phyloP scores from a whole-genome alignment of 2,797 vertebrate genomes.

The Zenarchopterus dispar region DNA sequence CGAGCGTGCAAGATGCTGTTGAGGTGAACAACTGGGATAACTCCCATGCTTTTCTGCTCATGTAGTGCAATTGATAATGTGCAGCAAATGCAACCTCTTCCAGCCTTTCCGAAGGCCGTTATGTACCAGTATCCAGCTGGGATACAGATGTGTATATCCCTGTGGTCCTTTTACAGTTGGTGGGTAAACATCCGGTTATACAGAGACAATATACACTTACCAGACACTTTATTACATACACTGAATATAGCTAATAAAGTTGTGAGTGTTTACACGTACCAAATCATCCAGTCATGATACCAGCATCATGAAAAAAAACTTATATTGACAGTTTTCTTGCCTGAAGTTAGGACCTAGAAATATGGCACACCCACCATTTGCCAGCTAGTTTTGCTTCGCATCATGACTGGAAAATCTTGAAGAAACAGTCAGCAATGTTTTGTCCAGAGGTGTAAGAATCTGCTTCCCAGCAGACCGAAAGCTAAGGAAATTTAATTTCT shows the following conservation, averaged over 20 bases:
- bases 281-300: no score
- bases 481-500: not conserved
- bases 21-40: slow-evolving; percentile 79
- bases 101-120: not conserved
- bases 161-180: not conserved
- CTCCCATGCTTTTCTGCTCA: not conserved
- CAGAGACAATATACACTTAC: not conserved
- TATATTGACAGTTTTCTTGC: no score
- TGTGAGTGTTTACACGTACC: no score
- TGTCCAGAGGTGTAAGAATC: not conserved
- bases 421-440: not conserved
- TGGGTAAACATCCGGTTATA: not conserved
- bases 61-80: not conserved
- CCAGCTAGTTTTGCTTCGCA: not conserved
- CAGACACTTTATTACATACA: no score
- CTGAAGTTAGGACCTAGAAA: no score
- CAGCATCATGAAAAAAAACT: no score
- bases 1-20: slow-evolving; percentile 95
- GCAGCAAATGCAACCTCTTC: not conserved
- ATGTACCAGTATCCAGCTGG: not conserved
- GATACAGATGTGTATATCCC: no score
- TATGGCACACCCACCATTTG: no score
- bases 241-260: no score
- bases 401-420: not conserved
- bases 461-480: not conserved